Conservation (phyloP, 2,888 invertebrate species). For the Leucozona laternaria region DNA sequence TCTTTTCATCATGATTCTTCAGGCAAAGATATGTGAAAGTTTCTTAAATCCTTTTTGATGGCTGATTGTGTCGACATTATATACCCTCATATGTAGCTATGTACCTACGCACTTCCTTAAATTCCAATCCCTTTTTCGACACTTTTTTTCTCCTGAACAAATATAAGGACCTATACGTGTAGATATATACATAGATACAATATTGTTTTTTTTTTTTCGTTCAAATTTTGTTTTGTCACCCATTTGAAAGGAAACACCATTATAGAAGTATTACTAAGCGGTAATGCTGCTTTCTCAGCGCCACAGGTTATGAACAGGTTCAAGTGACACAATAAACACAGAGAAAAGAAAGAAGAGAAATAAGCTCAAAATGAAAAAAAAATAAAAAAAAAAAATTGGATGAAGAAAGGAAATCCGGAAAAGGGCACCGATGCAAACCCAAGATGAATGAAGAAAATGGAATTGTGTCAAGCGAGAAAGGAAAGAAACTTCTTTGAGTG, state of each 20-base stretch:
- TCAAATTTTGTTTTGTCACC: conserved; percentile 68
- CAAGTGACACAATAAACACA: conserved; percentile 70
- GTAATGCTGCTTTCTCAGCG: conserved; percentile 67
- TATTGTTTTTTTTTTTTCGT: not conserved
- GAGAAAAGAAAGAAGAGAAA: conserved; percentile 5
- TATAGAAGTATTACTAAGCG: conserved; percentile 71
- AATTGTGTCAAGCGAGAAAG: conserved; percentile 60
- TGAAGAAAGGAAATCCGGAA: conserved; percentile 47
- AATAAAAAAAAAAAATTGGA: not conserved
- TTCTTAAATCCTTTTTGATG: conserved; percentile 44
- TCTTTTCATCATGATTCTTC: not conserved
- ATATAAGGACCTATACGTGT: not conserved
- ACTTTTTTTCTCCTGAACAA: conserved; percentile 17
- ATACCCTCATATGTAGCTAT: conserved; percentile 43
- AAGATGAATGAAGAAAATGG: conserved; percentile 56
- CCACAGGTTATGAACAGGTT: conserved; percentile 72
- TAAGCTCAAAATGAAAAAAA: not conserved
- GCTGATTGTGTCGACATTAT: conserved; percentile 62
- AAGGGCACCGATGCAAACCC: conserved; percentile 49
- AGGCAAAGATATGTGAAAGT: not conserved
- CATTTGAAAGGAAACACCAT: conserved; percentile 72
- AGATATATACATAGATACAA: not conserved
- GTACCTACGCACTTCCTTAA: conserved; percentile 50
- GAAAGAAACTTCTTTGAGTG: conserved; percentile 52
- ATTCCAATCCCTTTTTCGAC: conserved; percentile 62